Evolutionary conservation across 2,797 vertebrate species (phyloP).

Genomic region (Bradypodion ventrale): DNA sequence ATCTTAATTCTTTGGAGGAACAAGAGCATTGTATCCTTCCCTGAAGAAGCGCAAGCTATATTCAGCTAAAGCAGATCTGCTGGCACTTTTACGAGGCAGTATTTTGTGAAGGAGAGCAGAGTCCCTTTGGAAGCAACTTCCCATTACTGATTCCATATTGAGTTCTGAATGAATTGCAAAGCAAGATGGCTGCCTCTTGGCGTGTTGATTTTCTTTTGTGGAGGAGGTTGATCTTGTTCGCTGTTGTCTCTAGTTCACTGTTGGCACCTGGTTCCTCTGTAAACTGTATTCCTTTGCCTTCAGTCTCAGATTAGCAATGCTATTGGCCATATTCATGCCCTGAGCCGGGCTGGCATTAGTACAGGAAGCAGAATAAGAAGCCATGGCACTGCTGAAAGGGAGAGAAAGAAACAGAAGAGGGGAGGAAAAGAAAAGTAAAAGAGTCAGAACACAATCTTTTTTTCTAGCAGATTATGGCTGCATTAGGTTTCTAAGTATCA

Average conservation of each 20-base stretch:
- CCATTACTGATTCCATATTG: slow-evolving; percentile 67
- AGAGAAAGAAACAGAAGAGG: slow-evolving; percentile 44
- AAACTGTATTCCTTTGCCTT: slow-evolving; percentile 99
- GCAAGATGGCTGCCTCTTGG: slow-evolving; percentile 69
- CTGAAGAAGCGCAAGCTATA: slow-evolving; percentile 71
- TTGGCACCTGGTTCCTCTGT: slow-evolving; percentile 96
- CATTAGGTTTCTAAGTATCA: neutral
- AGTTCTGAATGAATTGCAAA: slow-evolving; percentile 69
- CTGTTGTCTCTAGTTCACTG: slow-evolving; percentile 88
- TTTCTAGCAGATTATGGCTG: neutral
- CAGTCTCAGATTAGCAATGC: slow-evolving; percentile 98
- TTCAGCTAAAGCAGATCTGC: slow-evolving; percentile 69
- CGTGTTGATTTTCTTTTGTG: slow-evolving; percentile 59
- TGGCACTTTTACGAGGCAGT: slow-evolving; percentile 47
- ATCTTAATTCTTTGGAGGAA: slow-evolving; percentile 61
- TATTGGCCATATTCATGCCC: slow-evolving; percentile 99
- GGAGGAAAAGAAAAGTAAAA: slow-evolving; percentile 55
- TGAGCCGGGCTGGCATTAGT: slow-evolving; percentile 90
- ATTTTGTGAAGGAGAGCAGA: slow-evolving; percentile 68
- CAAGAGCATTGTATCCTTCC: slow-evolving; percentile 66
- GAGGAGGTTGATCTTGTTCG: slow-evolving; percentile 45
- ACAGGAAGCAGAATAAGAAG: slow-evolving; percentile 93
- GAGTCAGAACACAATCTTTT: slow-evolving; percentile 8
- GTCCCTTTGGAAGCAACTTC: slow-evolving; percentile 60
- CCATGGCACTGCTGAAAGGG: slow-evolving; percentile 87